Evolutionary conservation across 2,888 invertebrate species (phyloP).

Genomic region (Dexiosoma caninum): DNA sequence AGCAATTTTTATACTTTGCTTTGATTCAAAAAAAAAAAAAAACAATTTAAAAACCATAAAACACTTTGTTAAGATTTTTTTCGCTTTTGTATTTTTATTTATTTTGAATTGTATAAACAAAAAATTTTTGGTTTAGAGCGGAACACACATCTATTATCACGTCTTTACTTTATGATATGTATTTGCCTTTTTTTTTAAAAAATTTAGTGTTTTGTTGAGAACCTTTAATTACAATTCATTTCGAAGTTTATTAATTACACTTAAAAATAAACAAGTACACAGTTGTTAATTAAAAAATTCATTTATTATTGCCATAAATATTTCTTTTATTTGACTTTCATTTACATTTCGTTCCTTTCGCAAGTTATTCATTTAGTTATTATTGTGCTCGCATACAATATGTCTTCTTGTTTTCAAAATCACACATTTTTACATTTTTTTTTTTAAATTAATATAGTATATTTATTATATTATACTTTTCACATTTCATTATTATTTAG

Average conservation of each 20-base stretch:
- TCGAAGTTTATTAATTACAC: conserved; percentile 8
- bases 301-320: not conserved
- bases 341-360: not conserved
- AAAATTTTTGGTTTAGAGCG: not conserved
- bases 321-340: not conserved
- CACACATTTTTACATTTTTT: conserved; percentile 7
- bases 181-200: conserved; percentile 20
- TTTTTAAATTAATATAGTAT: not conserved
- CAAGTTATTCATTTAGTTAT: not conserved
- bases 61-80: no score
- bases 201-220: not conserved
- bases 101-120: conserved; percentile 18
- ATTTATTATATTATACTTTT: conserved; percentile 6
- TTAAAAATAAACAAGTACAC: not conserved
- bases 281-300: conserved; percentile 24
- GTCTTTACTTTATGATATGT: conserved; percentile 18
- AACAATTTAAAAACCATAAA: not conserved
- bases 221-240: not conserved
- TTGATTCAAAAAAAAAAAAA: not conserved
- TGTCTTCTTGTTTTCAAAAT: not conserved
- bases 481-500: conserved; percentile 6
- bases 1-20: not conserved
- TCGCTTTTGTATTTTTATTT: not conserved
- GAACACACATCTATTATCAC: not conserved
- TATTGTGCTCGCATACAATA: not conserved